phyloP scores from a whole-genome alignment of 1,140 invertebrate species.

The Aethina tumida region DNA sequence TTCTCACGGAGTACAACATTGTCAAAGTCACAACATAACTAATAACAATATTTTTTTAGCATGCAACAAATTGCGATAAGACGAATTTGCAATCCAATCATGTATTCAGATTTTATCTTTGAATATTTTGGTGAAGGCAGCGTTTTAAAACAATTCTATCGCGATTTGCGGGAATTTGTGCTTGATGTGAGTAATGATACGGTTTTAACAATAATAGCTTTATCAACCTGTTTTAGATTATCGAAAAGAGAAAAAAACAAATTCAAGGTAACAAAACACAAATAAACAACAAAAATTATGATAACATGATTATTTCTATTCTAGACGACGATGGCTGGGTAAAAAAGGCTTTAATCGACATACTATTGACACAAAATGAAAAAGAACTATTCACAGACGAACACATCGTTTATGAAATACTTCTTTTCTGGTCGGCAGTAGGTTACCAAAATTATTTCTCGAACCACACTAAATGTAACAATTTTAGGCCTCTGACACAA shows the following conservation, averaged over 20 bases:
- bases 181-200: slow-evolving; percentile 3
- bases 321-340: slow-evolving; percentile 5
- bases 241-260: slow-evolving; percentile 4
- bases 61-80: slow-evolving; percentile 4
- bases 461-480: background rate
- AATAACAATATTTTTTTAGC: slow-evolving; percentile 3
- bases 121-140: slow-evolving; percentile 6
- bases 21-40: slow-evolving; percentile 4
- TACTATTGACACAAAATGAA: slow-evolving; percentile 8
- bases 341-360: slow-evolving; percentile 6
- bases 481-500: slow-evolving; percentile 11
- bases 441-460: slow-evolving; percentile 1
- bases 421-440: slow-evolving; percentile 11
- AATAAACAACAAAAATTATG: background rate
- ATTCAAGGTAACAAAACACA: slow-evolving; percentile 7
- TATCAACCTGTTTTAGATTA: slow-evolving; percentile 5
- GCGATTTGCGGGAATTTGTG: background rate
- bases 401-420: slow-evolving; percentile 9
- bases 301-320: slow-evolving; percentile 2
- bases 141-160: background rate
- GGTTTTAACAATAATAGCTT: background rate
- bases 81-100: background rate
- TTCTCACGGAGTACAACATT: slow-evolving; percentile 10
- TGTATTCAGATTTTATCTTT: slow-evolving; percentile 1
- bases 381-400: slow-evolving; percentile 7